These are phyloP conservation scores for Diachrysia chrysitis DNA, from an alignment of 2,888 invertebrate genomes.

Conservation along the genomic window DNA sequence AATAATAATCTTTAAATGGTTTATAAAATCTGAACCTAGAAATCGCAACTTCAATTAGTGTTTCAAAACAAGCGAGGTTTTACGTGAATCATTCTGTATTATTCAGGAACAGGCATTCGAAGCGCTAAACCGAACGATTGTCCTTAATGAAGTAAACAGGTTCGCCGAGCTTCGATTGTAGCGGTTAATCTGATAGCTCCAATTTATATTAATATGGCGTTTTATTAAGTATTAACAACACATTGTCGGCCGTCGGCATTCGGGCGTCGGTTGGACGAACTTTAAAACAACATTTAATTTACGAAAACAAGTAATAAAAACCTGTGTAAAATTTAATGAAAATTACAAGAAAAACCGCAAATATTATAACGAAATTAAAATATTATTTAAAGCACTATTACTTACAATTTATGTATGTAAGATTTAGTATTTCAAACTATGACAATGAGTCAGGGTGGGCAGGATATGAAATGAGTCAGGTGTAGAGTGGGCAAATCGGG, in stretches of 20 bases:
- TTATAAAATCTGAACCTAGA: too few relatives aligned
- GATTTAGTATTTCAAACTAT: too few relatives aligned
- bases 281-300: slow-evolving; percentile 1
- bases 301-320: neutral
- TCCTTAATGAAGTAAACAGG: slow-evolving; percentile 45
- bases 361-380: neutral
- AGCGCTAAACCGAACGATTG: slow-evolving; percentile 35
- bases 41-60: neutral
- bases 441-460: too few relatives aligned
- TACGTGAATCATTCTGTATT: slow-evolving; percentile 10
- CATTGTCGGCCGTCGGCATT: slow-evolving; percentile 14
- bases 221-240: slow-evolving; percentile 53
- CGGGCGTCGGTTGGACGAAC: neutral
- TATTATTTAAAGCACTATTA: neutral
- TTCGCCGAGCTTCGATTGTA: slow-evolving; percentile 30
- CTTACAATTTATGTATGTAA: too few relatives aligned
- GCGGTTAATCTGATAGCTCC: slow-evolving; percentile 42
- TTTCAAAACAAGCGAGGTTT: slow-evolving; percentile 17
- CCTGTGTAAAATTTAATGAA: neutral
- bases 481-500: too few relatives aligned
- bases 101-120: slow-evolving; percentile 24
- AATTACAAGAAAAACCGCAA: neutral
- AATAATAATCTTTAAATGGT: too few relatives aligned
- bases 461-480: too few relatives aligned
- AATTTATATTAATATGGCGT: slow-evolving; percentile 54